A percentile compares a stretch with the other conserved stretches of the same genome.
Evolutionary conservation across 53 echinoderm and acorn worm species (phyloP).

Genomic region (Mesocentrotus franciscanus): DNA sequence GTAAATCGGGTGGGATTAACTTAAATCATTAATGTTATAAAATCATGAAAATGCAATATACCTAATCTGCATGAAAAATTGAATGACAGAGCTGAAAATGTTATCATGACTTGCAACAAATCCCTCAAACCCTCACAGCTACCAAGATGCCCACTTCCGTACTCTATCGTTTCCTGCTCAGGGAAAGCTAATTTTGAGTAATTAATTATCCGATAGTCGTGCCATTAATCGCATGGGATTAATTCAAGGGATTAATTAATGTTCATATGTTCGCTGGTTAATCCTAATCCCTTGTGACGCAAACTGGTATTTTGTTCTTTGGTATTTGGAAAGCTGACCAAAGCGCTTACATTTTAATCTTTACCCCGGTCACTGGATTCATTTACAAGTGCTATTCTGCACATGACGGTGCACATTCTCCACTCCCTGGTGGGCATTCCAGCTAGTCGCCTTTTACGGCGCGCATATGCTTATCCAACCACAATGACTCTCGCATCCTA

Average conservation of each 20-base stretch:
- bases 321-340: not conserved
- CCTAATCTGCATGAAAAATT: too few species aligned
- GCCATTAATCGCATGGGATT: not conserved
- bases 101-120: not conserved
- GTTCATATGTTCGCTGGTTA: not conserved
- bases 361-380: too few species aligned
- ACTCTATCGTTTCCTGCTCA: not conserved
- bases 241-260: slow-evolving; percentile 4
- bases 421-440: too few species aligned
- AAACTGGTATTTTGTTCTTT: not conserved
- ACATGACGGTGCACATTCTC: too few species aligned
- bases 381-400: too few species aligned
- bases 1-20: too few species aligned
- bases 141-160: not conserved
- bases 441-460: too few species aligned
- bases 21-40: not conserved
- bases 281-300: not conserved
- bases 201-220: not conserved
- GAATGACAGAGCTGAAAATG: not conserved
- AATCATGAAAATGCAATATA: not conserved
- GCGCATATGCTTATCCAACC: too few species aligned
- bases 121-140: not conserved
- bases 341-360: too few species aligned
- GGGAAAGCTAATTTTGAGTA: not conserved
- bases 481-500: not conserved